Conservation (phyloP, 1,140 invertebrate genomes). For the Drosophila lini region DNA sequence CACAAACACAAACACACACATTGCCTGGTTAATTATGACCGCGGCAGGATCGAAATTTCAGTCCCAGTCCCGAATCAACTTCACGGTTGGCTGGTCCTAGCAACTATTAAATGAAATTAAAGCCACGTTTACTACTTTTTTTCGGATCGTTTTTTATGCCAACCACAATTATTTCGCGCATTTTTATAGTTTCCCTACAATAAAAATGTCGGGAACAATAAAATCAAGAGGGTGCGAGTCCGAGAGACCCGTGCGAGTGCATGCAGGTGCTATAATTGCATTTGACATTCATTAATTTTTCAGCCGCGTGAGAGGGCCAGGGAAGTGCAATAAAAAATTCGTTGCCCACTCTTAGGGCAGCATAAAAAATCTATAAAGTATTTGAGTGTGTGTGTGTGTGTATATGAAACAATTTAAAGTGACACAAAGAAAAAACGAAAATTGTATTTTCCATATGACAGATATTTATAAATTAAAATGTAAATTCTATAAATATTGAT, state of each 20-base stretch:
- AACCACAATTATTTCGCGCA: constrained; percentile 39
- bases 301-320: constrained; percentile 4
- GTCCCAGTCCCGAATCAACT: constrained; percentile 10
- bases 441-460: constrained; percentile 23
- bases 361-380: constrained; percentile 15
- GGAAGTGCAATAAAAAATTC: constrained; percentile 42
- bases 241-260: constrained; percentile 27
- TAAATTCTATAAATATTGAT: constrained; percentile 30
- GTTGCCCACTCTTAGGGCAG: constrained; percentile 61
- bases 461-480: constrained; percentile 29
- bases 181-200: constrained; percentile 19
- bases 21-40: constrained; percentile 47
- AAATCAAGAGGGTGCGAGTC: neutral
- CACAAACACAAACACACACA: constrained; percentile 12
- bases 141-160: constrained; percentile 1
- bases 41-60: neutral
- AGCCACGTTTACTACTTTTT: constrained; percentile 29
- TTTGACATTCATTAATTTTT: constrained; percentile 78
- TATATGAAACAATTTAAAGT: constrained; percentile 39
- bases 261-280: constrained; percentile 79
- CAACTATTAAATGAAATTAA: constrained; percentile 30
- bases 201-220: constrained; percentile 29
- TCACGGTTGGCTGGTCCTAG: constrained; percentile 28
- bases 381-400: neutral
- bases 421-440: constrained; percentile 11